Evolutionary conservation across 2,113 vertebrate genomes (phyloP).

Genomic region (Perca fluviatilis): DNA sequence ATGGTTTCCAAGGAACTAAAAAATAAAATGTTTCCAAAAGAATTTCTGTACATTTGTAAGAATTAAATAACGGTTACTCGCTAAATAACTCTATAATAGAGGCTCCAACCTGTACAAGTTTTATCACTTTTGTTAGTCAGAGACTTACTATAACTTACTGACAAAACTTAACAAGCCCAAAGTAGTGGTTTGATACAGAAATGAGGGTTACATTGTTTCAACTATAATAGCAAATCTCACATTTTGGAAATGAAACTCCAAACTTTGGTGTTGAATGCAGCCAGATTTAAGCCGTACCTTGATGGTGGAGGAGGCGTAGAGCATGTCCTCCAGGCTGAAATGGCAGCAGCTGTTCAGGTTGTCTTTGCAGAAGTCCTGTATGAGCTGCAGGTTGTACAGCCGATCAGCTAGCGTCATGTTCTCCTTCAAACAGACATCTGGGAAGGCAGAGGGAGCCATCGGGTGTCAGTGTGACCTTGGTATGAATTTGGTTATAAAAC

Average conservation of each 20-base stretch:
- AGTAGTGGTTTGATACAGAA: not conserved
- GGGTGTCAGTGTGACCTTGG: not conserved
- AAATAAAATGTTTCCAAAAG: not conserved
- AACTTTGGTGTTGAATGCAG: not conserved
- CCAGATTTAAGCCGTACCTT: constrained; percentile 86
- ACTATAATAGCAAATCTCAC: not conserved
- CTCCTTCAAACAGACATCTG: constrained; percentile 97
- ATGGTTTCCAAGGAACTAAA: not conserved
- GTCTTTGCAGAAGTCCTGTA: constrained; percentile 96
- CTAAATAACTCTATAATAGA: not conserved
- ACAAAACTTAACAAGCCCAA: not conserved
- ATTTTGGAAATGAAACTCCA: not conserved
- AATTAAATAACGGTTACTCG: not conserved
- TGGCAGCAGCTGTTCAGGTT: constrained; percentile 95
- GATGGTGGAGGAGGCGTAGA: constrained; percentile 93
- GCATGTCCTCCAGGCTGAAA: constrained; percentile 97
- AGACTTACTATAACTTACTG: not conserved
- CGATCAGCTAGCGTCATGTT: constrained; percentile 95
- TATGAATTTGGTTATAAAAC: not conserved
- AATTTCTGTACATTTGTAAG: not conserved
- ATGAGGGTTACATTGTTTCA: not conserved
- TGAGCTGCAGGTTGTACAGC: constrained; percentile 94
- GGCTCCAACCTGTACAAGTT: too few species aligned
- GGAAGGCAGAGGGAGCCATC: constrained; percentile 52
- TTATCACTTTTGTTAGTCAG: not conserved